phyloP scores from a whole-genome alignment of 2,113 vertebrate genomes.

The Chelonoidis abingdonii region DNA sequence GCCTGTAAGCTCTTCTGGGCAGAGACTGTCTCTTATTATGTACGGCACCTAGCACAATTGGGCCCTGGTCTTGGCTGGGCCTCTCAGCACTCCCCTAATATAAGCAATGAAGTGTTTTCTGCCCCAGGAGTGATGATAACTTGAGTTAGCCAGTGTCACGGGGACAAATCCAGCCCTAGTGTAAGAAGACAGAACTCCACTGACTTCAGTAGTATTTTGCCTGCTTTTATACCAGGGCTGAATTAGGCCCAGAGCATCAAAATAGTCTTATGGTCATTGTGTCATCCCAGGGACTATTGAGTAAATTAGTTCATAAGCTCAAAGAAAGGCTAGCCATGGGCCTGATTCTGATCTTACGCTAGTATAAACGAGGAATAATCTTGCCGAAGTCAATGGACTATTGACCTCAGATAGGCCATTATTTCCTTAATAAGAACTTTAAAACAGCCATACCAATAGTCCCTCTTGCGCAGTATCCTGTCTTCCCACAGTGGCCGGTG shows the following conservation, averaged over 20 bases:
- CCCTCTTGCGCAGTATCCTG: background rate
- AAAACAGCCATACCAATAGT: too few species aligned
- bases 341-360: background rate
- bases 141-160: rapidly evolving
- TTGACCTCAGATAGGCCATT: too few species aligned
- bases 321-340: background rate
- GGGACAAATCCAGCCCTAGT: rapidly evolving
- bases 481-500: too few species aligned
- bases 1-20: background rate
- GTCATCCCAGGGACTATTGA: background rate
- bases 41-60: background rate
- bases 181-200: background rate
- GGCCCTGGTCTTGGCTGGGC: background rate
- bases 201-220: background rate
- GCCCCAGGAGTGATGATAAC: background rate
- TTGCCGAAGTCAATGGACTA: background rate
- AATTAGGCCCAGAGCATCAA: background rate
- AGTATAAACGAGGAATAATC: background rate
- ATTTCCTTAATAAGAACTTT: too few species aligned
- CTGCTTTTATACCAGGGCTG: background rate
- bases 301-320: background rate
- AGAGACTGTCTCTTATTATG: background rate
- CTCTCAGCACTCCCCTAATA: background rate
- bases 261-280: rapidly evolving
- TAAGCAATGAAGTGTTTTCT: background rate